These are phyloP conservation scores for Athene noctua DNA, from an alignment of 2,113 vertebrate genomes.

Conservation along the genomic window DNA sequence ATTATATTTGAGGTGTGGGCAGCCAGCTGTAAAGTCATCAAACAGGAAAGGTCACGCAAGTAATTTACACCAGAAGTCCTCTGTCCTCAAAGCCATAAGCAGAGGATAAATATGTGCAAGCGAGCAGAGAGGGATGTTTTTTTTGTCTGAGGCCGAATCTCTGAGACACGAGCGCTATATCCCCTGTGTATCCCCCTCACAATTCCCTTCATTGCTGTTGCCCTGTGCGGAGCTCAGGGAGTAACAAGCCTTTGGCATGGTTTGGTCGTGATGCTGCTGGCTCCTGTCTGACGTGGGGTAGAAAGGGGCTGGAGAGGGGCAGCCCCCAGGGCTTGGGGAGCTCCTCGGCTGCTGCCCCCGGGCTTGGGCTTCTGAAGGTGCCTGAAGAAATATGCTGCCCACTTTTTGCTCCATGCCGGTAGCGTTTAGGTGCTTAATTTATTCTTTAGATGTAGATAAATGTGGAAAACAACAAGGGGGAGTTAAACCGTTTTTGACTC, in stretches of 20 bases:
- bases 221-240: not conserved
- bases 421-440: not conserved
- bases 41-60: not conserved
- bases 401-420: rapidly evolving
- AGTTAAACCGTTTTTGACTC: not conserved
- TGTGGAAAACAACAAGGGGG: not conserved
- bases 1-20: not conserved
- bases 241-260: not conserved
- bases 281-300: not conserved
- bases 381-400: not conserved
- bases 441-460: not conserved
- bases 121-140: not conserved
- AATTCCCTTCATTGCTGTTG: not conserved
- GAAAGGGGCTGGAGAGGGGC: not conserved
- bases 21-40: constrained; percentile 31
- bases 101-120: not conserved
- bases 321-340: not conserved
- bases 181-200: not conserved
- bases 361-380: not conserved
- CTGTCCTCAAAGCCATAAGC: not conserved
- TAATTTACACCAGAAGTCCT: constrained; percentile 11
- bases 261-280: not conserved
- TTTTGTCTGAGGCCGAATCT: not conserved
- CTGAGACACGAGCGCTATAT: not conserved
- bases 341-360: rapidly evolving